Evolutionary conservation across 2,113 vertebrate species (phyloP).

Genomic region (Pelecanus crispus): DNA sequence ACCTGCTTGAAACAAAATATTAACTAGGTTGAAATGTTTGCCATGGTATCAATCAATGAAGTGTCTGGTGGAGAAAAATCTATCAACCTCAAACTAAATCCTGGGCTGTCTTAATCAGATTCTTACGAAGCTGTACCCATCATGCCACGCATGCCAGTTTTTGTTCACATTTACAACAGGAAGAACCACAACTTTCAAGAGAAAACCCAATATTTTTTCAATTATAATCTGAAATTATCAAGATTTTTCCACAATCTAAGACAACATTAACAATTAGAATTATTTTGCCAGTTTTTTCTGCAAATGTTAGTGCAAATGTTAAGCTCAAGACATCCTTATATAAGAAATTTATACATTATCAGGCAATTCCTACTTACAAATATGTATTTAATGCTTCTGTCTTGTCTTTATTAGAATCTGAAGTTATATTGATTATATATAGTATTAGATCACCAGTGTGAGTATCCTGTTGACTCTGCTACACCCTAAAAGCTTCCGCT

Average conservation of each 20-base stretch:
- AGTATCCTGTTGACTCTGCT: not conserved
- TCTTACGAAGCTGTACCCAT: not conserved
- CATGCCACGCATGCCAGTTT: not conserved
- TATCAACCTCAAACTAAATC: not conserved
- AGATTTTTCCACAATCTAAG: not conserved
- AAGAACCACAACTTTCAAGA: not conserved
- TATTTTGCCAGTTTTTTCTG: not conserved
- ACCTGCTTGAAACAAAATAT: constrained; percentile 20
- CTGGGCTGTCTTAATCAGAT: not conserved
- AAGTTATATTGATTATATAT: not conserved
- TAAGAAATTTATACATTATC: not conserved
- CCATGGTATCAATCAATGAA: constrained; percentile 14
- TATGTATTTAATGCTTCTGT: not conserved
- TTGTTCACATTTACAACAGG: not conserved
- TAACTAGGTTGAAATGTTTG: constrained; percentile 30
- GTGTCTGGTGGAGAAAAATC: not conserved
- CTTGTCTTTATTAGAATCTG: not conserved
- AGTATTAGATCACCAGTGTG: not conserved
- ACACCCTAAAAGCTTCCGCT: not conserved
- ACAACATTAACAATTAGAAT: not conserved
- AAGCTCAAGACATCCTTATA: not conserved
- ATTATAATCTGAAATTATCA: not conserved
- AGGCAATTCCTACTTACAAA: not conserved
- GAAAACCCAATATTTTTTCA: not conserved
- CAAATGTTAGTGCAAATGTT: not conserved